Evolutionary conservation across 2,888 invertebrate genomes (phyloP).

Genomic region (Polyommatus icarus): DNA sequence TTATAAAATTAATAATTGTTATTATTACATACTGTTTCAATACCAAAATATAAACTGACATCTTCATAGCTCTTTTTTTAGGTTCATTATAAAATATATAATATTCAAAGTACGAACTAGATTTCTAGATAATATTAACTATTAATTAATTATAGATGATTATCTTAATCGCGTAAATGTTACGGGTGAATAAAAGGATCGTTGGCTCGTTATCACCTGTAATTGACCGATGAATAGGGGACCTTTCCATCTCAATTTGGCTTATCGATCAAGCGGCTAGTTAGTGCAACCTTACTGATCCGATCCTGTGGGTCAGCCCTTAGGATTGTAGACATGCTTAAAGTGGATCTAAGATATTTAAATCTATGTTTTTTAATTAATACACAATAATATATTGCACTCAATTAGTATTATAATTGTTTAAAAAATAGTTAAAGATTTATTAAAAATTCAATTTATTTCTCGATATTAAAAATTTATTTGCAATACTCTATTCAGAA

Average conservation of each 20-base stretch:
- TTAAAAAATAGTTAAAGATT: not conserved
- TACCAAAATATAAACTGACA: too few relatives aligned
- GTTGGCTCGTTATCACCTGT: conserved; percentile 65
- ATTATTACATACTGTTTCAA: not conserved
- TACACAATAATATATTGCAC: not conserved
- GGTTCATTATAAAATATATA: too few relatives aligned
- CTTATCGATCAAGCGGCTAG: conserved; percentile 73
- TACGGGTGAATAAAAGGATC: conserved; percentile 35
- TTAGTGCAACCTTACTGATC: conserved; percentile 62
- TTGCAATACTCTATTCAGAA: not conserved
- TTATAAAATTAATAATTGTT: not conserved
- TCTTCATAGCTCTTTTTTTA: too few relatives aligned
- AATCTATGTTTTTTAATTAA: not conserved
- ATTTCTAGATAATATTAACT: conserved; percentile 7
- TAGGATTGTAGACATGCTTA: conserved; percentile 5
- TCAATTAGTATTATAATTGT: not conserved
- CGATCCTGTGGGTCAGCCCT: conserved; percentile 40
- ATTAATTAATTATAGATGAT: conserved; percentile 11
- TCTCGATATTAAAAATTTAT: not conserved
- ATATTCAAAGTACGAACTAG: not conserved
- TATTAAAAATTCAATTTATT: not conserved
- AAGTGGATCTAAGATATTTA: not conserved
- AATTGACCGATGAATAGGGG: conserved; percentile 78
- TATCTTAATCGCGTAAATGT: conserved; percentile 12
- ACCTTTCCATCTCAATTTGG: conserved; percentile 75